These are phyloP conservation scores for Regulus satrapa DNA, from an alignment of 2,113 vertebrate species.

Conservation along the genomic window DNA sequence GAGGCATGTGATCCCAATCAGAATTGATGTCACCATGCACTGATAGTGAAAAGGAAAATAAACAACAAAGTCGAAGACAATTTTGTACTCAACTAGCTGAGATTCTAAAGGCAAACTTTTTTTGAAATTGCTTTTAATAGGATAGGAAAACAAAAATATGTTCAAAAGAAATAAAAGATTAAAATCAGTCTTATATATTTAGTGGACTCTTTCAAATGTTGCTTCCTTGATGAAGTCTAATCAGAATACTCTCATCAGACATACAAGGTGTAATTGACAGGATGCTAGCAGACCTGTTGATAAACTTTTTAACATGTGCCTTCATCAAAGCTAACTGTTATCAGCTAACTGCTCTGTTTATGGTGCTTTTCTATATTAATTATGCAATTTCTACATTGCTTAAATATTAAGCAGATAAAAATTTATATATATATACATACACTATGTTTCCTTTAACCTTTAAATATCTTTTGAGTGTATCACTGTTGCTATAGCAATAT, in stretches of 20 bases:
- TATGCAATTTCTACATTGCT: neutral
- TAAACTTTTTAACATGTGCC: neutral
- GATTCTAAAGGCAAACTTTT: neutral
- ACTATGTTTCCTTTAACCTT: neutral
- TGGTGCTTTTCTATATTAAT: neutral
- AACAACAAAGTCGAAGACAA: neutral
- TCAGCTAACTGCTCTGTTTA: neutral
- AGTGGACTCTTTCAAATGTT: neutral
- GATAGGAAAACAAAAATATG: neutral
- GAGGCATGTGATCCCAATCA: accelerated
- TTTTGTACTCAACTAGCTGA: neutral
- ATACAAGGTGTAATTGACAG: neutral
- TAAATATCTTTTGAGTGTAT: neutral
- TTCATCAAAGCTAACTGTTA: neutral
- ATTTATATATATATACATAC: neutral
- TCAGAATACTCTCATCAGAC: neutral
- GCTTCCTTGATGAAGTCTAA: neutral
- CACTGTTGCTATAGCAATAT: neutral
- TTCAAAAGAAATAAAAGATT: neutral
- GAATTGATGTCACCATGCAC: accelerated
- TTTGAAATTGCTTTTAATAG: neutral
- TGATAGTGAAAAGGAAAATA: neutral
- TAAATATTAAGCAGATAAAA: neutral
- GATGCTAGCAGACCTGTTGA: neutral
- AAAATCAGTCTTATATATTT: neutral